Evolutionary conservation across 2,113 vertebrate species (phyloP).

Genomic region (Actinemys pallida): DNA sequence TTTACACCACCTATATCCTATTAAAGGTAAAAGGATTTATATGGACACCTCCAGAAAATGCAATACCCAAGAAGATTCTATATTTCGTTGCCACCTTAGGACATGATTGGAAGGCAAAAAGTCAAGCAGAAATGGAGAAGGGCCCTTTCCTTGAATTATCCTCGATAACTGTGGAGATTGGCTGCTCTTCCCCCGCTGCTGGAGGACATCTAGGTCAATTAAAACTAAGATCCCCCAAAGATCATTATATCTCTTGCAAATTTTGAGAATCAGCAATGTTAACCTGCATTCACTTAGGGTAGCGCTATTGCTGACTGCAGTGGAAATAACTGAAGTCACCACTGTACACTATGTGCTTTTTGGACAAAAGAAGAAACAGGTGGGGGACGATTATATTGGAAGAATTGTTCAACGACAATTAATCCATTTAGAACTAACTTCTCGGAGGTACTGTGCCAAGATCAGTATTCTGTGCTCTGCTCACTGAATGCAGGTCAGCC

Average conservation of each 20-base stretch:
- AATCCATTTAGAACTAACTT: background rate
- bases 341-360: background rate
- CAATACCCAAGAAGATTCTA: background rate
- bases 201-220: background rate
- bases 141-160: background rate
- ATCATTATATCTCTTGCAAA: background rate
- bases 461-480: background rate
- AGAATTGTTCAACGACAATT: background rate
- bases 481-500: background rate
- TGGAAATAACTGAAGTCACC: background rate
- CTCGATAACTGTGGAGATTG: background rate
- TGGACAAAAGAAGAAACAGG: background rate
- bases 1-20: background rate
- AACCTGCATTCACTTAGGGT: background rate
- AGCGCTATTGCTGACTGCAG: background rate
- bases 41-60: background rate
- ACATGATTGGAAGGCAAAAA: background rate
- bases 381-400: background rate
- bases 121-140: background rate
- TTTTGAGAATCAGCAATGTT: background rate
- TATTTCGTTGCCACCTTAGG: background rate
- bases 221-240: background rate
- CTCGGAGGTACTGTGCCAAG: background rate
- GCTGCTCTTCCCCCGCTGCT: background rate
- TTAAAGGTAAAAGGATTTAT: background rate